phyloP scores from a whole-genome alignment of 2,888 invertebrate species.

The Netelia melanura region DNA sequence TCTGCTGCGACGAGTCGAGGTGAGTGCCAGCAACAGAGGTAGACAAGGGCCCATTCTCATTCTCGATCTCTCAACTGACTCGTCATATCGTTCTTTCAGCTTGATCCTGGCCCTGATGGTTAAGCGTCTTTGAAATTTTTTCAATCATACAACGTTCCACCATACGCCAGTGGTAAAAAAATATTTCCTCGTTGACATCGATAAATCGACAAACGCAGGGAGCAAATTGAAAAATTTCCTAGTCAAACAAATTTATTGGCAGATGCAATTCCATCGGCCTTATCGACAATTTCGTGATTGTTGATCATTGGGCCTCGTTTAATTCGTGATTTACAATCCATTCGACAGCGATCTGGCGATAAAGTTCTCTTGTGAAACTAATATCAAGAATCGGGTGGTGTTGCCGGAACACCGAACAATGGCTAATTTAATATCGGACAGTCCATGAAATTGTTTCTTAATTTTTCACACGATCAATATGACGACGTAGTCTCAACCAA shows the following conservation, averaged over 20 bases:
- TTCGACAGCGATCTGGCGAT: not conserved
- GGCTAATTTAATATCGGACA: conserved; percentile 33
- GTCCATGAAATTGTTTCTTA: conserved; percentile 50
- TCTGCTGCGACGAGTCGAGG: conserved; percentile 15
- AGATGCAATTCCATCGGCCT: not conserved
- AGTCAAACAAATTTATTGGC: not conserved
- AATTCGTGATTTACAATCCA: conserved; percentile 53
- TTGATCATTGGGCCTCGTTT: conserved; percentile 32
- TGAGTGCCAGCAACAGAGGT: conserved; percentile 40
- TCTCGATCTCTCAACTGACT: conserved; percentile 21
- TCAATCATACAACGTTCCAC: not conserved
- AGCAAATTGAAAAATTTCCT: not conserved
- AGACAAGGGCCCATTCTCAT: conserved; percentile 41
- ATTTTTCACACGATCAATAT: not conserved
- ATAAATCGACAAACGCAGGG: not conserved
- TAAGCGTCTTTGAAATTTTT: not conserved
- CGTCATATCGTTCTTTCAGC: not conserved
- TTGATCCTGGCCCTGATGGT: not conserved
- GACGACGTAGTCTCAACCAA: not conserved
- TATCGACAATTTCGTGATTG: conserved; percentile 23
- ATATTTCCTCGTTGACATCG: not conserved
- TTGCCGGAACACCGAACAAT: conserved; percentile 33
- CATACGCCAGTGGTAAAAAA: not conserved
- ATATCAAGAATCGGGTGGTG: conserved; percentile 3
- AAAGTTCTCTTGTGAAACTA: conserved; percentile 10